Conservation (phyloP, 1,140 invertebrate species). For the Saccostrea cuccullata region DNA sequence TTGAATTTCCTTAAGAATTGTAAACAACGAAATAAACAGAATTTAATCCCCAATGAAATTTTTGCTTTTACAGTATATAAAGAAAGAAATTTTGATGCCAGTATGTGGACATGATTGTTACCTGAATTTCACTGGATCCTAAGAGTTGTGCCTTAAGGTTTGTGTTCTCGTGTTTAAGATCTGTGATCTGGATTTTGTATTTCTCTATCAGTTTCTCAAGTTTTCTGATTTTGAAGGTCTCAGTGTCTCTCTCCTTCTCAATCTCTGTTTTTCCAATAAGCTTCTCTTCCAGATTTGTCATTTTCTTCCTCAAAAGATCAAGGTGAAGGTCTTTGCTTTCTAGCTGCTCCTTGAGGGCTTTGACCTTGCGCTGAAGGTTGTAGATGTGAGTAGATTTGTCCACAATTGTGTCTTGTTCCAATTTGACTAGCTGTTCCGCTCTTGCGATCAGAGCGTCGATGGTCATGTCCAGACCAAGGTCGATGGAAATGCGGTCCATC, state of each 20-base stretch:
- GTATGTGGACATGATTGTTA: conserved; percentile 45
- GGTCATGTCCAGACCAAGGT: conserved; percentile 77
- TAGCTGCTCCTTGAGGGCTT: conserved; percentile 90
- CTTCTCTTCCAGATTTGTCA: conserved; percentile 74
- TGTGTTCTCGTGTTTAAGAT: conserved; percentile 71
- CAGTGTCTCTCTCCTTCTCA: conserved; percentile 73
- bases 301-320: conserved; percentile 91
- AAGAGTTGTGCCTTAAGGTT: conserved; percentile 77
- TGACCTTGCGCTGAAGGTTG: conserved; percentile 78
- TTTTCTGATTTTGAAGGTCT: conserved; percentile 71
- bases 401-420: conserved; percentile 73
- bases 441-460: conserved; percentile 75
- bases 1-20: too few relatives aligned
- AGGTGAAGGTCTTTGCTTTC: conserved; percentile 94
- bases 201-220: conserved; percentile 75
- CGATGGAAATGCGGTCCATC: conserved; percentile 76
- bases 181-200: conserved; percentile 74
- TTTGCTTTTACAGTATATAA: too few relatives aligned
- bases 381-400: conserved; percentile 77
- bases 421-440: conserved; percentile 76
- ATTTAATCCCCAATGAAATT: too few relatives aligned
- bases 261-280: conserved; percentile 70
- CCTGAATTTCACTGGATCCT: conserved; percentile 74
- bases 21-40: too few relatives aligned
- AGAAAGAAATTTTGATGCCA: too few relatives aligned